Evolutionary conservation across 2,113 vertebrate species (phyloP), one percentile per base, ranked within the genome.

Genomic region (Nannobrachium achirus): DNA sequence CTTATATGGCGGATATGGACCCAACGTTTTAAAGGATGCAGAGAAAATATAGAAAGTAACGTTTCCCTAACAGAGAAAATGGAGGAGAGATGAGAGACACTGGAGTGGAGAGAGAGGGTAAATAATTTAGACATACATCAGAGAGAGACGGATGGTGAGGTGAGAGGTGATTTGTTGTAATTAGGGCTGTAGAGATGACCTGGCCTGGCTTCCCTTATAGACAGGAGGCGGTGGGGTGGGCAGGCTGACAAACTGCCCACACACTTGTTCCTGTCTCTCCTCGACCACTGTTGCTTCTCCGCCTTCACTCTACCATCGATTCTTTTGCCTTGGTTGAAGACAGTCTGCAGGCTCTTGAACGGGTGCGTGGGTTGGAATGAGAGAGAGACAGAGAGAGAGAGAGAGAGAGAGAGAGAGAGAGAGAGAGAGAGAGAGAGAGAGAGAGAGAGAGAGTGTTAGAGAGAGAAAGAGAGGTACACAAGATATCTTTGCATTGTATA

Each of bases 141-240:
- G 20, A 42, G 6, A 63, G 8, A 55, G 56, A 15, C 20, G 58
- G 55, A 38, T 25, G 63, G 66, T 52, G 73, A 70, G 80, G 79
- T 76, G 86, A 83, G 71, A 67, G 69, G 80, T 70, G 70, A 85
- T 88, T 88, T 88, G 63, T 81, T 80, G 61, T 84, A 80, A 88
- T 87, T 83, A 84, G 66, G 75, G 75, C 68, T 59, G 55, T 63
- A 42, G 58, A 76, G 70, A 77, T 81, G 76, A 63, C 49, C 10
- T 60, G 64, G 39, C 18, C 1, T 8, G n/a, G 53, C 78, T 19
- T 76, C 55, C 73, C 57, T 68, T 80, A 74, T 83, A 71, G 73
- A 80, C 45, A 72, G 61, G 45, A 66, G 64, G 71, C 1, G 1
- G 60, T 71, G 61, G 71, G 62, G 19, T 80, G 62, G 59, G 73